phyloP scores from a whole-genome alignment of 2,888 invertebrate species.

The Petrolisthes manimaculis region DNA sequence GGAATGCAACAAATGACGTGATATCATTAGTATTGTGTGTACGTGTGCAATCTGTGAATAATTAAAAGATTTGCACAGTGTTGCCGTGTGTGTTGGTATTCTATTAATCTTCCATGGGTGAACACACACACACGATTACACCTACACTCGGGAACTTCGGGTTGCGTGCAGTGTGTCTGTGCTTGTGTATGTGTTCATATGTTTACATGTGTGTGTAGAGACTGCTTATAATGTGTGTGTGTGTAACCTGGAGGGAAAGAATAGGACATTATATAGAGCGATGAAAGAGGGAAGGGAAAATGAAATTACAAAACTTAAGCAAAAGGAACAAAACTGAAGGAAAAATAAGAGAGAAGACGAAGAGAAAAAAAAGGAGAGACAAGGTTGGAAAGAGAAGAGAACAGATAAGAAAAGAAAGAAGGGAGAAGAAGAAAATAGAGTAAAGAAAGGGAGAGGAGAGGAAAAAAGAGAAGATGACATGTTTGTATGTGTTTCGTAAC shows the following conservation, averaged over 20 bases:
- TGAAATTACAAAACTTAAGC: not conserved
- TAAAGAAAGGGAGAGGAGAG: not conserved
- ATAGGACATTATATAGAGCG: not conserved
- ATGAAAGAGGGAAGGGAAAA: not conserved
- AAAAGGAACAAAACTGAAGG: not conserved
- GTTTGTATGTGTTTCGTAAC: not conserved
- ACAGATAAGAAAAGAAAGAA: not conserved
- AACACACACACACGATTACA: too few relatives aligned
- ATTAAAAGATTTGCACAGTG: not conserved
- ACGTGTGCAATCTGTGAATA: not conserved
- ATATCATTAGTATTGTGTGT: not conserved
- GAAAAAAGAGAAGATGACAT: not conserved
- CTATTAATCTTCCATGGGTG: not conserved
- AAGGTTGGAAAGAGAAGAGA: not conserved
- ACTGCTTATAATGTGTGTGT: not conserved
- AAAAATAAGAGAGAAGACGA: not conserved
- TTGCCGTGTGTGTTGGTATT: not conserved
- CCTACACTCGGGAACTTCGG: too few relatives aligned
- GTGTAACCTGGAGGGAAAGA: not conserved
- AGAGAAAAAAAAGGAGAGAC: not conserved
- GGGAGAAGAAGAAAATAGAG: not conserved
- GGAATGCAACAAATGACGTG: not conserved
- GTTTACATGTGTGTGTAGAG: not conserved
- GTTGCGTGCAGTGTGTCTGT: not conserved
- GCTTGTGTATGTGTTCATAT: not conserved